Evolutionary conservation across 2,888 invertebrate species (phyloP).

Genomic region (Phymatocera aterrima): DNA sequence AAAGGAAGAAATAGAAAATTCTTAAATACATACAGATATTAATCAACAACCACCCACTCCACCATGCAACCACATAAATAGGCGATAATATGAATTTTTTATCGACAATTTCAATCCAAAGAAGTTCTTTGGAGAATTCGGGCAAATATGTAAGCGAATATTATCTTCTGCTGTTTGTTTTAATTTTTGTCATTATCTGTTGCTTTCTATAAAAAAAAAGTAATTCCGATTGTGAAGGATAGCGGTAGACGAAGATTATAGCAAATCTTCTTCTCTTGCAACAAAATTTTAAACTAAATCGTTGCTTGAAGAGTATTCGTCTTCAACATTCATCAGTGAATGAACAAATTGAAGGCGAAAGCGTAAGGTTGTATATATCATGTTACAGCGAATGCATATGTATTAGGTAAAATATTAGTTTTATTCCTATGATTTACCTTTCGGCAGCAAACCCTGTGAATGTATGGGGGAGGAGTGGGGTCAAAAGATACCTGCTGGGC

Average conservation of each 20-base stretch:
- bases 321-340: no score
- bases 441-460: slow-evolving; percentile 78
- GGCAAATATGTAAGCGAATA: no score
- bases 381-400: slow-evolving; percentile 46
- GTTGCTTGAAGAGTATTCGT: no score
- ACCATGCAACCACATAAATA: slow-evolving; percentile 37
- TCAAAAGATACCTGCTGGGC: slow-evolving; percentile 73
- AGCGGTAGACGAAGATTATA: neutral
- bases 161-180: no score
- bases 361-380: slow-evolving; percentile 16
- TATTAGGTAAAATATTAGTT: slow-evolving; percentile 63
- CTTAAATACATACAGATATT: neutral
- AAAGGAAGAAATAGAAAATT: slow-evolving; percentile 29
- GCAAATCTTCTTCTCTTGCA: neutral
- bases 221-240: no score
- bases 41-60: slow-evolving; percentile 28
- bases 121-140: no score
- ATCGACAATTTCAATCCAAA: neutral
- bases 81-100: slow-evolving; percentile 16
- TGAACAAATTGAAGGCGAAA: neutral
- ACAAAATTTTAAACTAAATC: neutral
- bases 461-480: slow-evolving; percentile 71
- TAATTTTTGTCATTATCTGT: neutral
- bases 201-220: no score
- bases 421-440: slow-evolving; percentile 77